Evolutionary conservation across 2,888 invertebrate genomes (phyloP), one percentile per base, ranked within the genome.

Genomic region (Drosophila setosimentum): DNA sequence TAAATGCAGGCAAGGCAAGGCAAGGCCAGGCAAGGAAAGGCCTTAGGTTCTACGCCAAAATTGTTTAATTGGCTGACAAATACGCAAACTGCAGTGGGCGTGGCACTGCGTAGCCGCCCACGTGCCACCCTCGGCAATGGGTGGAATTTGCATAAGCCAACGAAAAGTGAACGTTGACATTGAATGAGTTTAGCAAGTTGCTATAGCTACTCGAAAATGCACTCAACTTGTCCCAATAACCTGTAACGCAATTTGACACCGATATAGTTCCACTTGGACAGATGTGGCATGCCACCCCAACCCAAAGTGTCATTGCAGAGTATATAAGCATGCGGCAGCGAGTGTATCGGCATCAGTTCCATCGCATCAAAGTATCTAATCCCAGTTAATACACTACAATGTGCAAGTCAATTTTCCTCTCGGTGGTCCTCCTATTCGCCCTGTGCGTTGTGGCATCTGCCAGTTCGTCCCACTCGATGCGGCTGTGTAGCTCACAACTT

Each of bases 51-150:
- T 60, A 68, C 76, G 69, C 78, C 80, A 73, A 85, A 85, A 89
- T 86, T 90, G 90, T 83, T 90, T 86, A 86, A 86, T 86, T 86
- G 90, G 85, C 85, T 83, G 78, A 86, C 80, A 78, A 78, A 65
- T 81, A 57, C 78, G 60, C 57, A 66, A 49, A 59, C 51, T 53
- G n/a, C 29, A 32, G 53, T 29, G 45, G 45, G 45, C 24, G 24
- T 24, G 45, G 24, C 24, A 45, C 2, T 24, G 13, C 21, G 7
- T 24, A 16, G 2, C 4, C 13, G 16, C 45, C 37, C 29, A 45
- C 13, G 10, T 21, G 16, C 5, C 24, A 16, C 13, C 29, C 50
- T 53, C 48, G 7, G 21, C 29, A 65, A 57, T 61, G 61, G 35
- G n/a, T 30, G 32, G 49, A 53, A 90, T 90, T 90, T 88, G 83